Evolutionary conservation across 2,888 invertebrate species (phyloP).

Genomic region (Melieria picta): DNA sequence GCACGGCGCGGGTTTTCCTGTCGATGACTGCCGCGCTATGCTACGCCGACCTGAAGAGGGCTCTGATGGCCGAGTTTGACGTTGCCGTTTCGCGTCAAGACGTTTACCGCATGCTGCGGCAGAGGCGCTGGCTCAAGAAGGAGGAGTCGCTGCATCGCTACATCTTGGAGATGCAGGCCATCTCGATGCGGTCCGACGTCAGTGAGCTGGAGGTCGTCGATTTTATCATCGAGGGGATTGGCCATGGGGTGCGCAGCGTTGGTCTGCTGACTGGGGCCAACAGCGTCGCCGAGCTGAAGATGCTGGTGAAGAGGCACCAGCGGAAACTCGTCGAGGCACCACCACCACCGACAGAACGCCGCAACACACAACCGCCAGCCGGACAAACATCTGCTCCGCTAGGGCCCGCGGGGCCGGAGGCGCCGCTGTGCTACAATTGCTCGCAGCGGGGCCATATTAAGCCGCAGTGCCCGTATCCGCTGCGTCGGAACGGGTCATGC

Average conservation of each 20-base stretch:
- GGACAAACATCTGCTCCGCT: neutral
- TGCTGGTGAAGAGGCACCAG: slow-evolving; percentile 11
- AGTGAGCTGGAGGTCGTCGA: slow-evolving; percentile 6
- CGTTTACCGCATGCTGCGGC: slow-evolving; percentile 13
- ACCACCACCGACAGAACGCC: neutral
- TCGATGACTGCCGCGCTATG: neutral
- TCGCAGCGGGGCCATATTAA: slow-evolving; percentile 26
- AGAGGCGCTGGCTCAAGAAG: slow-evolving; percentile 9
- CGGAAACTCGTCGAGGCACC: neutral
- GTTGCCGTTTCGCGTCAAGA: neutral
- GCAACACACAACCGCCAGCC: neutral
- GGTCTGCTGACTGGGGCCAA: slow-evolving; percentile 20
- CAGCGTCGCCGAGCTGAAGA: slow-evolving; percentile 17
- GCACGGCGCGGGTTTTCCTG: slow-evolving; percentile 10
- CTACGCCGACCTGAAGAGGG: neutral
- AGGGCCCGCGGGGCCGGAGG: neutral
- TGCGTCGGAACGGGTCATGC: slow-evolving; percentile 16
- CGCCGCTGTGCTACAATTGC: slow-evolving; percentile 13
- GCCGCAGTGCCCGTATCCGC: slow-evolving; percentile 19
- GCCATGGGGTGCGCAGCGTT: slow-evolving; percentile 5
- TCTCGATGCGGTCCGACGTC: slow-evolving; percentile 17
- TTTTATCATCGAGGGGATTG: slow-evolving; percentile 6
- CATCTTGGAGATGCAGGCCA: slow-evolving; percentile 19
- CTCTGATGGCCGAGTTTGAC: slow-evolving; percentile 4
- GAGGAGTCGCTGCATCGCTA: slow-evolving; percentile 25